Base-by-base conservation (phyloP, 92 coral and sea anemone genomes). In the Porites cylindrica region DNA sequence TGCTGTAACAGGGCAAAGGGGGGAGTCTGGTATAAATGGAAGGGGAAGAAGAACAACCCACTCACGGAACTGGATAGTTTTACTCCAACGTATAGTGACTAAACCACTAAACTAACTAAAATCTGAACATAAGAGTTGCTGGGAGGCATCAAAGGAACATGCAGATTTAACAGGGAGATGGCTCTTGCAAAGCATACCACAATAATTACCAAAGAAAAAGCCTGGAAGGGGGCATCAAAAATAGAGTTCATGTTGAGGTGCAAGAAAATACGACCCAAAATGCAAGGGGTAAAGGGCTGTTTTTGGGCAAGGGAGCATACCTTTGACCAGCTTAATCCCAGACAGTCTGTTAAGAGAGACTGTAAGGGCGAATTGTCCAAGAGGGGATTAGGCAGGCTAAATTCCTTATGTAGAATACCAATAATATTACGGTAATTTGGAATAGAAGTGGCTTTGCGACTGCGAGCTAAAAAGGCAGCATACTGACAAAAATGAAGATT, bases 41-140 rank as follows among this genome's bases (percentile, higher is more conserved):
- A 72, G n/a, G 19, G 60, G 61, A n/a, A 72, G 23, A 43, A 29
- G 72, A 2, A 78, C 83, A 23, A 78, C 83, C 20, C 54, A 16
- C 24, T 61, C 83, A 20, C 32, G 54, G 63, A 62, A 78, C 32
- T 62, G 72, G 7, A 78, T 63, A 16, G 72, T 78, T 38, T 32
- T 61, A 7, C 83, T 78, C 72, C 83, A 78, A 5, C 82, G 71
- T 2, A 78, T 8, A 8, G 71, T 32, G 8, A 63, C 11, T 13
- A 79, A 59, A 18, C 19, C 24, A 2, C 83, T 47, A 24, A 24
- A 1, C 26, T 24, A 24, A 24, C 18, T 29, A 11, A 65, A 26
- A 6, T 78, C 69, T 4, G 74, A 43, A 8, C 62, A 23, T 7
- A 79, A 14, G 9, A 64, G 65, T 20, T 80, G n/a, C 19, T 80